Percentiles rank a stretch among this genome's conserved stretches.
Evolutionary conservation across 2,888 invertebrate genomes (phyloP).

Genomic region (Drosophila quinaria): DNA sequence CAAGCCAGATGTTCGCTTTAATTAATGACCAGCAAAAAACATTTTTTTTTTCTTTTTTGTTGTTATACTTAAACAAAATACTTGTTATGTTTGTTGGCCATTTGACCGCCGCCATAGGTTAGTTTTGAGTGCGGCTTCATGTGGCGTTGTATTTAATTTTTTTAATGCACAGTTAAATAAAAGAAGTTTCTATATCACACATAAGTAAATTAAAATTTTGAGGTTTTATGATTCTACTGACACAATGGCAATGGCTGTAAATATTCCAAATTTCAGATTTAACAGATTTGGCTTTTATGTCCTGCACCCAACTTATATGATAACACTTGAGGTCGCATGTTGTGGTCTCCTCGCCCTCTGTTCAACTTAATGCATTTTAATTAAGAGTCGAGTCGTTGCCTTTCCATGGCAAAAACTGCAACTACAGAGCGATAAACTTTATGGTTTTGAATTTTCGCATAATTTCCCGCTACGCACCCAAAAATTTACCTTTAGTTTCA

Average conservation of each 20-base stretch:
- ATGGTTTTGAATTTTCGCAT: slow-evolving; percentile 66
- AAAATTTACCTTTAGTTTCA: slow-evolving; percentile 43
- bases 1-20: too few species aligned
- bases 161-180: too few species aligned
- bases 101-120: too few species aligned
- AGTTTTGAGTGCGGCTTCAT: slow-evolving; percentile 50
- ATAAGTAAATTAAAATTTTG: neutral
- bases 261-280: slow-evolving; percentile 50
- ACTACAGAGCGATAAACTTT: slow-evolving; percentile 49
- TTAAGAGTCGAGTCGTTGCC: slow-evolving; percentile 48
- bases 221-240: neutral
- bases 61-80: too few species aligned
- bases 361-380: slow-evolving; percentile 71
- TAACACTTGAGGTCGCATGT: slow-evolving; percentile 66
- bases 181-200: too few species aligned
- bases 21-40: too few species aligned
- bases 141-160: slow-evolving; percentile 53
- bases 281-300: slow-evolving; percentile 37
- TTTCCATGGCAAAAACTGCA: slow-evolving; percentile 25
- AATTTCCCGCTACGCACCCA: slow-evolving; percentile 47
- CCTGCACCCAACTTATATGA: slow-evolving; percentile 47
- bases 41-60: too few species aligned
- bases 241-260: slow-evolving; percentile 34
- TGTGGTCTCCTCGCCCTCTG: slow-evolving; percentile 27
- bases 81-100: slow-evolving; percentile 53